Conservation (phyloP, 2,113 vertebrate species). For the Myotis yumanensis region DNA sequence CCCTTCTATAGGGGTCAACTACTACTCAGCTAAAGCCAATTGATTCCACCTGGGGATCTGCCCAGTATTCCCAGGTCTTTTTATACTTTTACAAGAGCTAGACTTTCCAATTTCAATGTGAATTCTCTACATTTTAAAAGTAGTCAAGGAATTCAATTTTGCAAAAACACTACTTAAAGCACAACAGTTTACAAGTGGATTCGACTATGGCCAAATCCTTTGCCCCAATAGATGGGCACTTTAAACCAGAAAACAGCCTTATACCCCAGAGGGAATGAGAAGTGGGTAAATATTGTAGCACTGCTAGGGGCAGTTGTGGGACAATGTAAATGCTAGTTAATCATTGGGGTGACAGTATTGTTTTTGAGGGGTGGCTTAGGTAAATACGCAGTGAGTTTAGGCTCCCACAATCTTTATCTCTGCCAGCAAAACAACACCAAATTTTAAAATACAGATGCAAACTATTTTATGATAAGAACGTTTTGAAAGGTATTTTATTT, state of each 20-base stretch:
- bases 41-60: neutral
- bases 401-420: neutral
- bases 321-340: neutral
- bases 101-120: neutral
- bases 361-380: neutral
- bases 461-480: neutral
- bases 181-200: neutral
- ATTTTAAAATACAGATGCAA: neutral
- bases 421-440: neutral
- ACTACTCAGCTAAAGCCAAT: neutral
- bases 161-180: neutral
- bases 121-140: neutral
- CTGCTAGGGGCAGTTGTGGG: accelerated
- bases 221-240: neutral
- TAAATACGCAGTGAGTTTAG: accelerated
- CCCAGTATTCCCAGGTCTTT: neutral
- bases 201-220: neutral
- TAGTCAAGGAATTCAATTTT: neutral
- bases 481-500: neutral
- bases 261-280: neutral
- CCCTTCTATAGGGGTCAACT: accelerated
- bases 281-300: neutral
- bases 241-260: neutral
- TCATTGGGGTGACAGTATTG: neutral
- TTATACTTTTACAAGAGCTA: neutral